These are phyloP conservation scores for Hyperopisus bebe DNA, from an alignment of 2,113 vertebrate species.

Conservation along the genomic window DNA sequence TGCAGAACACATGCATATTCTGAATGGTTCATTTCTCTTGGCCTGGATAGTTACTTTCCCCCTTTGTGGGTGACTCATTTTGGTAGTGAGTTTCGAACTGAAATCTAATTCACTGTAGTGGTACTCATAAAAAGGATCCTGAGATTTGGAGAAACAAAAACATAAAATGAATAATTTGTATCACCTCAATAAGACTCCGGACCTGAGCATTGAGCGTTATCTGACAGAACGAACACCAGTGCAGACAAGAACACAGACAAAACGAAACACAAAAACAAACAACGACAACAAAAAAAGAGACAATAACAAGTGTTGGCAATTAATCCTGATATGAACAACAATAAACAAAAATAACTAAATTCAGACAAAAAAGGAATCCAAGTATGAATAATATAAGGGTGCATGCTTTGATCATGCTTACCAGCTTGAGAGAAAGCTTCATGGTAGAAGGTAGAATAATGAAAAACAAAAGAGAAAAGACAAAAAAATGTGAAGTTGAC, in stretches of 20 bases:
- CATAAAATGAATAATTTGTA: slow-evolving; percentile 17
- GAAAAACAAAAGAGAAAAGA: slow-evolving; percentile 42
- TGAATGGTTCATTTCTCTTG: neutral
- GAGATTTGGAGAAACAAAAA: neutral
- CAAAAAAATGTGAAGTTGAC: slow-evolving; percentile 49
- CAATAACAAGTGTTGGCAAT: slow-evolving; percentile 19
- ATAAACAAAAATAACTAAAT: neutral
- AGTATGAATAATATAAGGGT: slow-evolving; percentile 33
- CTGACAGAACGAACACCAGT: slow-evolving; percentile 17
- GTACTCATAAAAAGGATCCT: neutral
- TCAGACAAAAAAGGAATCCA: slow-evolving; percentile 12
- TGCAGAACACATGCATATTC: neutral
- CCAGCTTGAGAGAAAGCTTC: slow-evolving; percentile 99
- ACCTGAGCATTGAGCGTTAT: slow-evolving; percentile 25
- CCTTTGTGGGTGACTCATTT: neutral
- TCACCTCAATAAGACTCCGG: slow-evolving; percentile 25
- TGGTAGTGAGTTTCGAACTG: neutral
- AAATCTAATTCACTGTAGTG: neutral
- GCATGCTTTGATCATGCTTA: slow-evolving; percentile 84
- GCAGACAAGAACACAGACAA: neutral
- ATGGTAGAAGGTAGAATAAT: slow-evolving; percentile 50
- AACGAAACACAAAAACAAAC: slow-evolving; percentile 9
- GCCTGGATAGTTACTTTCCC: slow-evolving; percentile 3
- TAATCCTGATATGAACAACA: slow-evolving; percentile 17
- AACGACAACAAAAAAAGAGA: slow-evolving; percentile 17